Base-by-base conservation (phyloP, 2,113 vertebrate species). In the Caretta caretta region DNA sequence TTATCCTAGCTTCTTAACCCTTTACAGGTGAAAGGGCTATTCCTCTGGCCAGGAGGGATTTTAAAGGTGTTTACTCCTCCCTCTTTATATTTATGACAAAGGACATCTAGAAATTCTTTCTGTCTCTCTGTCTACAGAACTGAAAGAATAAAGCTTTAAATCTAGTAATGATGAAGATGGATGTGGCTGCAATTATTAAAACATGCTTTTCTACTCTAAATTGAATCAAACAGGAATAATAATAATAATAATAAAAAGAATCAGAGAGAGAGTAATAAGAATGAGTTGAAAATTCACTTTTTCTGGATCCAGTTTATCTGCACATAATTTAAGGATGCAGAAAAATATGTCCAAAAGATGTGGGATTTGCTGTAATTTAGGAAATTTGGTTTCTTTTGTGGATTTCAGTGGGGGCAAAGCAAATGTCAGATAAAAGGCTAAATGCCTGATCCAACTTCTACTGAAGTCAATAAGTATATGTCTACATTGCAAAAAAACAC, bases 131-230 rank as follows among this genome's bases (percentile, higher is more conserved):
- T 82, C 19, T 38, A 54, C 50, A 19, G 80, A 88, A 22, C n/a
- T 89, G 16, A 51, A 87, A 84, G 76, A 83, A 81, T n/a, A 86
- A 95, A 86, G 1, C 48, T 92, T 91, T 87, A 79, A 84, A 87
- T 76, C 25, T 48, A 81, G 1, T 75, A 82, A 90, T 29, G 12
- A 42, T 42, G 35, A 87, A 75, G 27, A 19, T 80, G 6, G 57
- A 75, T 76, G 11, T 87, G 12, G 48, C 46, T 90, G 3, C 24
- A 76, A 59, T 93, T 46, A 78, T 5, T 46, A 62, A 79, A 38
- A 27, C 42, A 5, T 16, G 29, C 2, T 42, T 88, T 92, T 84
- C 5, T 20, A 29, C 4, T 69, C 35, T 53, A n/a, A 59, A 13
- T 48, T 72, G n/a, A 94, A 96, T 20, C 6, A 87, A 92, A 81